phyloP scores from a whole-genome alignment of 1,140 invertebrate genomes.

The Drosophila azteca region DNA sequence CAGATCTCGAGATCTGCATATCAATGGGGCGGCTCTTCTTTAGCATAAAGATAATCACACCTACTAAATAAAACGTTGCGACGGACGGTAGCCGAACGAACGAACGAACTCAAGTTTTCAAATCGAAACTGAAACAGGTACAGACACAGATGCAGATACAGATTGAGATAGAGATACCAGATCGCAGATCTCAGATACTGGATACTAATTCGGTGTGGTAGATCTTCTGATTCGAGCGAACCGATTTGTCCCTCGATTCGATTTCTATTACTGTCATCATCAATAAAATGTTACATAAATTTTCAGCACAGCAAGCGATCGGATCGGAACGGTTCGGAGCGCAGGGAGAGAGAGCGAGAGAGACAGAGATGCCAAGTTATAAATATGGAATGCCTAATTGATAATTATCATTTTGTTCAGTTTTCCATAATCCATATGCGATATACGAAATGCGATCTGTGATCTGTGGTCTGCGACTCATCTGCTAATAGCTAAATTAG shows the following conservation, averaged over 20 bases:
- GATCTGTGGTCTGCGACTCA: constrained; percentile 13
- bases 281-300: constrained; percentile 82
- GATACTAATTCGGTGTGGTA: too few species aligned
- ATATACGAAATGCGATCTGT: constrained; percentile 21
- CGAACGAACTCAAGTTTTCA: not conserved
- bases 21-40: constrained; percentile 63
- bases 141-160: not conserved
- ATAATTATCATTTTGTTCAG: constrained; percentile 80
- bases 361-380: constrained; percentile 40
- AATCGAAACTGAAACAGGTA: not conserved
- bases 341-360: too few species aligned
- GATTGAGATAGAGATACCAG: constrained; percentile 2
- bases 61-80: constrained; percentile 70
- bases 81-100: constrained; percentile 32
- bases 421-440: constrained; percentile 48
- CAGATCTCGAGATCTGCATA: constrained; percentile 61
- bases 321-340: not conserved
- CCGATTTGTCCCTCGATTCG: constrained; percentile 69
- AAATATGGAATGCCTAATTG: constrained; percentile 80
- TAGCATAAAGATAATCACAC: constrained; percentile 80
- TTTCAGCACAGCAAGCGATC: constrained; percentile 42
- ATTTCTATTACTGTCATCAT: constrained; percentile 71
- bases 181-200: too few species aligned
- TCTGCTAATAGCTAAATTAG: constrained; percentile 43
- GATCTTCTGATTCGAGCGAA: not conserved